phyloP scores from a whole-genome alignment of 2,113 vertebrate species.

The Oncorhynchus nerka region DNA sequence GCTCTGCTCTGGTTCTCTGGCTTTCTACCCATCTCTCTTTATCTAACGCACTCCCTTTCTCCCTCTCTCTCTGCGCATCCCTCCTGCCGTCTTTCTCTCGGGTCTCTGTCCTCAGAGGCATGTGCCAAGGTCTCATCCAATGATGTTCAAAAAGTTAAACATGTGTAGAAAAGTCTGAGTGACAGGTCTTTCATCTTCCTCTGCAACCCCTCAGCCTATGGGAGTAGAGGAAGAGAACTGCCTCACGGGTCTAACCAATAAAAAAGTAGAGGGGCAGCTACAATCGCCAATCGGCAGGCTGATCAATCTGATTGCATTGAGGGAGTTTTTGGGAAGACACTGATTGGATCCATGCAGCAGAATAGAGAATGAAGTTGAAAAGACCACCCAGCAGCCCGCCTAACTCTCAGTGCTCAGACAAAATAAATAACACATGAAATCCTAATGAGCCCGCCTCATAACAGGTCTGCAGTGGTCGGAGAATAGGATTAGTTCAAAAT shows the following conservation, averaged over 20 bases:
- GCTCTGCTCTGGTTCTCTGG: constrained; percentile 21
- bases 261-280: constrained; percentile 27
- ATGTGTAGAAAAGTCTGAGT: background rate
- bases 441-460: constrained; percentile 32
- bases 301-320: constrained; percentile 34
- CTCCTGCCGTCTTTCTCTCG: constrained; percentile 3
- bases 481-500: constrained; percentile 43
- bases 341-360: background rate
- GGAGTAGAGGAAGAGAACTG: background rate
- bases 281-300: constrained; percentile 42
- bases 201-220: constrained; percentile 29
- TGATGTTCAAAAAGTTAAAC: constrained; percentile 28
- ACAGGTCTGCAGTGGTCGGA: constrained; percentile 19
- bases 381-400: background rate
- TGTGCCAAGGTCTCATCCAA: background rate
- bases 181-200: constrained; percentile 44
- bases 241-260: constrained; percentile 17
- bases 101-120: constrained; percentile 36
- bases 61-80: background rate
- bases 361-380: background rate
- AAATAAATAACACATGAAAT: constrained; percentile 43
- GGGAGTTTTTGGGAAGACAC: background rate
- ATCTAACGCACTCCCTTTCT: constrained; percentile 18
- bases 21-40: background rate
- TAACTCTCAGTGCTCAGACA: constrained; percentile 9